Percentiles rank a stretch among this genome's conserved stretches.
These are phyloP conservation scores for Elachura formosa DNA, from an alignment of 2,113 vertebrate species.

Conservation along the genomic window DNA sequence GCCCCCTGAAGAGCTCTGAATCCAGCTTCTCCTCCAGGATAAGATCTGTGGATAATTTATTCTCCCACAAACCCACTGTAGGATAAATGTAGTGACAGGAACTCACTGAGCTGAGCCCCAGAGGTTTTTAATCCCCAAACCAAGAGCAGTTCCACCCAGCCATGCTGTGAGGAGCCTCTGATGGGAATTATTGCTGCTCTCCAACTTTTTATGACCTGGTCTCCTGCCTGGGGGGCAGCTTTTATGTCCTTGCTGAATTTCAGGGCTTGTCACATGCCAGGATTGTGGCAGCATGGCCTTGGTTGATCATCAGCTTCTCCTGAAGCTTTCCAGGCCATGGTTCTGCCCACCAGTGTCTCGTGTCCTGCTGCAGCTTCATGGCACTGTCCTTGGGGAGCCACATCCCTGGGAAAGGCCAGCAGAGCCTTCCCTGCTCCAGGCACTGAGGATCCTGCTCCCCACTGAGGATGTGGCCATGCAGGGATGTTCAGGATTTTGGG, in stretches of 20 bases:
- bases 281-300: not conserved
- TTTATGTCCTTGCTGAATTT: not conserved
- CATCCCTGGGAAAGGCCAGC: not conserved
- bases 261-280: not conserved
- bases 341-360: accelerated
- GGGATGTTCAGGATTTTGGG: not conserved
- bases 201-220: not conserved
- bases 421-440: not conserved
- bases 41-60: not conserved
- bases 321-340: not conserved
- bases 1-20: not conserved
- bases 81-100: not conserved
- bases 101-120: accelerated
- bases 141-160: not conserved
- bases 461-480: no score
- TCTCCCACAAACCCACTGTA: not conserved
- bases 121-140: not conserved
- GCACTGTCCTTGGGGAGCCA: not conserved
- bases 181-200: not conserved
- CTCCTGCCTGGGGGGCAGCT: not conserved
- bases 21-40: not conserved
- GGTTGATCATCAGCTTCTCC: not conserved
- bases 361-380: not conserved
- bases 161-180: not conserved
- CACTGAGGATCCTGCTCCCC: no score